Percentiles rank a stretch among this genome's conserved stretches.
Evolutionary conservation across 2,797 vertebrate genomes (phyloP).

Genomic region (Amblyopsis hoosieri): DNA sequence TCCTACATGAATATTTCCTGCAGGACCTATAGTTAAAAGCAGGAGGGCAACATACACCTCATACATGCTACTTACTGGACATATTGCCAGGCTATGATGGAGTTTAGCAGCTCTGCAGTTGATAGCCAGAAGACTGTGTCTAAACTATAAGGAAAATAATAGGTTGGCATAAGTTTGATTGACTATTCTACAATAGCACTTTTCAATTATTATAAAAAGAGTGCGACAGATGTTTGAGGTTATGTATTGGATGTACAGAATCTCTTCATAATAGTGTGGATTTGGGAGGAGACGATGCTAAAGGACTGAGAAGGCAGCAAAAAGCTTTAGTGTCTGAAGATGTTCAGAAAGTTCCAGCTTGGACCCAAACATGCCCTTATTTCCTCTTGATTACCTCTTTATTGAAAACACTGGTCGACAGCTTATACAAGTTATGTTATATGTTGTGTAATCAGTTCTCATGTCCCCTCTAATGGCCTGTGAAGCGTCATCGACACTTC

Average conservation of each 20-base stretch:
- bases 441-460: conserved; percentile 55
- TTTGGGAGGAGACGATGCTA: conserved; percentile 21
- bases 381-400: conserved; percentile 64
- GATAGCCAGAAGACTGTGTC: conserved; percentile 43
- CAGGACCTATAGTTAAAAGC: conserved; percentile 69
- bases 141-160: conserved; percentile 39
- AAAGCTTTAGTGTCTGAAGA: conserved; percentile 72
- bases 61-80: conserved; percentile 27
- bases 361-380: conserved; percentile 67
- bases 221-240: conserved; percentile 53
- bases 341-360: conserved; percentile 68
- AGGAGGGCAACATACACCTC: conserved; percentile 51
- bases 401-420: conserved; percentile 43
- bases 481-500: conserved; percentile 28
- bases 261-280: conserved; percentile 50
- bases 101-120: conserved; percentile 32
- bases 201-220: conserved; percentile 59
- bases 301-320: conserved; percentile 19
- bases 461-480: conserved; percentile 30
- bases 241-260: conserved; percentile 55
- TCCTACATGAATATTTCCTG: conserved; percentile 61
- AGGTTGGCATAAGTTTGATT: conserved; percentile 45
- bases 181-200: conserved; percentile 77
- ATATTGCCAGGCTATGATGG: conserved; percentile 23
- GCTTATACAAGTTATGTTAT: conserved; percentile 61